A percentile compares a stretch with the other conserved stretches of the same genome.
Evolutionary conservation across 2,797 vertebrate species (phyloP).

Genomic region (Pipistrellus pygmaeus): DNA sequence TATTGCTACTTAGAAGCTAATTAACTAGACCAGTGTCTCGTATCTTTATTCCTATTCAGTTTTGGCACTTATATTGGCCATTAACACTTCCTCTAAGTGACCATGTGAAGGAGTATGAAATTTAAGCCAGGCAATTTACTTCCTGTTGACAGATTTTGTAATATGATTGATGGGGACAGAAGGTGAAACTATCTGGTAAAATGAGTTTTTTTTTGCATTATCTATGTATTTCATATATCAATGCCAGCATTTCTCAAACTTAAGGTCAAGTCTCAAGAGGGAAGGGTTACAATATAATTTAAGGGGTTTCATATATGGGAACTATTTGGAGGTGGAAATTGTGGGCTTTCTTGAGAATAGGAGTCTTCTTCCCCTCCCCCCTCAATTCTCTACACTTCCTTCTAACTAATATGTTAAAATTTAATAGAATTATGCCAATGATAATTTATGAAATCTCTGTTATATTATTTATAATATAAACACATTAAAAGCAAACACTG

Average conservation of each 20-base stretch:
- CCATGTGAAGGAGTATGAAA: conserved; percentile 34
- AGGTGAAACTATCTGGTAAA: conserved; percentile 73
- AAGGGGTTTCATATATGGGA: conserved; percentile 8
- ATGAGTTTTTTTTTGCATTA: conserved; percentile 80
- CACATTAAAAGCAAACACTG: conserved; percentile 23
- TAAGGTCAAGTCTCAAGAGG: conserved; percentile 70
- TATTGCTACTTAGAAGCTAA: neutral
- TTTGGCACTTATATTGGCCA: conserved; percentile 30
- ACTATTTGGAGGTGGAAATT: neutral
- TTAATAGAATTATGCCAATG: neutral
- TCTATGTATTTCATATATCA: conserved; percentile 80
- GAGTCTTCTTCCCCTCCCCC: neutral
- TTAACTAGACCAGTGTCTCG: neutral
- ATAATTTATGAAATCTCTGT: neutral
- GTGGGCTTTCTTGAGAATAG: neutral
- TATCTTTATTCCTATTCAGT: conserved; percentile 39
- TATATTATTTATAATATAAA: neutral
- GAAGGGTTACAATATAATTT: conserved; percentile 64
- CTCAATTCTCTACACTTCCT: neutral
- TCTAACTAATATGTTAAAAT: neutral
- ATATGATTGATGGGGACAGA: conserved; percentile 79
- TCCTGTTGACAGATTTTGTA: conserved; percentile 72
- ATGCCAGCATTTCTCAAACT: conserved; percentile 72
- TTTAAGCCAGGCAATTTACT: conserved; percentile 65
- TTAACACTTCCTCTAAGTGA: conserved; percentile 48